Base-by-base conservation (phyloP, 2,113 vertebrate species). In the Ia io region DNA sequence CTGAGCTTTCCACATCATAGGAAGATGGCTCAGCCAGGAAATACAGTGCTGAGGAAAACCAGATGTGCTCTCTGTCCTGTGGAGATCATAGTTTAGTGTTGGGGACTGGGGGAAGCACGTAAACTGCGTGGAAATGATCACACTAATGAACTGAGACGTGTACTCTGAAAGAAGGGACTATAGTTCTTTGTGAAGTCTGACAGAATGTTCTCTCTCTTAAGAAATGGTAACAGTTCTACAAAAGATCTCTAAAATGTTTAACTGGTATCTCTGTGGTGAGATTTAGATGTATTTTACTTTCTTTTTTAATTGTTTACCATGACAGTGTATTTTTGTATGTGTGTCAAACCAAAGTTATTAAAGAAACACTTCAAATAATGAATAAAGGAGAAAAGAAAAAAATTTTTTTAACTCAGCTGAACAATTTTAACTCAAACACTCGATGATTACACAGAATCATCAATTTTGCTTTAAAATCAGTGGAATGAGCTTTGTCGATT, bases 391-490 rank as follows among this genome's bases (percentile, higher is more conserved):
- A 89, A 63, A 80, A 85, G 18, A 86, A 63, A 80, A 84, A 13
- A 86, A 71, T 42, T 20, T 88, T 94, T 77, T 79, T 8, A 69
- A 73, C n/a, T 93, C 25, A 77, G 23, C 37, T 88, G 61, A 65
- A 47, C 71, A 42, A 70, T 82, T 95, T 93, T 67, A 69, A 80
- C 7, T 35, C 3, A 93, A 95, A 86, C 59, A 42, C 40, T 69
- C 22, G 35, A 84, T 7, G 20, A 20, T 63, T 59, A 85, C 9
- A 91, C 11, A 59, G 13, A 79, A 42, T 79, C 5, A 51, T 61
- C 84, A 63, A 28, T 74, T 90, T 96, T 93, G 16, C 44, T 70
- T 94, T 94, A 88, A 93, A 71, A 17, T 84, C 61, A 77, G 5
- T 80, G 47, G 2, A 59, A 37, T 67, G 44, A 28, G 12, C 14